Conservation (phyloP, 1,140 invertebrate genomes). For the Oscheius sp. region DNA sequence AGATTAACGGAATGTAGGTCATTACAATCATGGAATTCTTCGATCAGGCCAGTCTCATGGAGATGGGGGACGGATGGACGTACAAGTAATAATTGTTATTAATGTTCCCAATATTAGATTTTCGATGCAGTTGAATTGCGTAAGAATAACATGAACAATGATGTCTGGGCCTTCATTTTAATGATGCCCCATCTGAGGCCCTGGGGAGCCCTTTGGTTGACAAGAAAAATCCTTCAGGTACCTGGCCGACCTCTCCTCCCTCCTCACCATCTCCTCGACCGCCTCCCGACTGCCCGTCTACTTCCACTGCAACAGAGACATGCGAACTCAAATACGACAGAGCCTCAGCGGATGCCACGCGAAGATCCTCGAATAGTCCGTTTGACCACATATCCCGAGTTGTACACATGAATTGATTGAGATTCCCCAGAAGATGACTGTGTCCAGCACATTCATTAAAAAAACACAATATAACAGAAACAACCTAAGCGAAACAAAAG, state of each 20-base stretch:
- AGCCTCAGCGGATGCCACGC: too few species aligned
- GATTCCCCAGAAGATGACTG: too few species aligned
- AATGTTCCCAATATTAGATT: background rate
- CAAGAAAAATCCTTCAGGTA: constrained; percentile 14
- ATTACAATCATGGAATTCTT: constrained; percentile 33
- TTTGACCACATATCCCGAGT: too few species aligned
- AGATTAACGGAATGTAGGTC: too few species aligned
- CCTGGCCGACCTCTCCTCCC: constrained; percentile 25
- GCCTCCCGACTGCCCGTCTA: constrained; percentile 20
- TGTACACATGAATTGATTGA: too few species aligned
- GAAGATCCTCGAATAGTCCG: too few species aligned
- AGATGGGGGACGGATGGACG: constrained; percentile 19
- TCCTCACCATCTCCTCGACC: constrained; percentile 20
- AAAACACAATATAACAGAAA: too few species aligned
- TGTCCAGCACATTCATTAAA: too few species aligned
- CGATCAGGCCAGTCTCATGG: constrained; percentile 3
- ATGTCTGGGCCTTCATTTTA: background rate
- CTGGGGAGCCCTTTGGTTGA: background rate
- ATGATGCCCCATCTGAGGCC: background rate
- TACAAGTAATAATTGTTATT: background rate
- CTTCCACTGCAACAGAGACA: constrained; percentile 9
- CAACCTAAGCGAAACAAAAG: too few species aligned
- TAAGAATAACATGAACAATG: background rate
- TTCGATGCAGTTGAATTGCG: background rate
- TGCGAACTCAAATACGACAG: constrained; percentile 23